Evolutionary conservation across 1,140 invertebrate species (phyloP), one percentile per base, ranked within the genome.

Genomic region (Lepidurus couesii): DNA sequence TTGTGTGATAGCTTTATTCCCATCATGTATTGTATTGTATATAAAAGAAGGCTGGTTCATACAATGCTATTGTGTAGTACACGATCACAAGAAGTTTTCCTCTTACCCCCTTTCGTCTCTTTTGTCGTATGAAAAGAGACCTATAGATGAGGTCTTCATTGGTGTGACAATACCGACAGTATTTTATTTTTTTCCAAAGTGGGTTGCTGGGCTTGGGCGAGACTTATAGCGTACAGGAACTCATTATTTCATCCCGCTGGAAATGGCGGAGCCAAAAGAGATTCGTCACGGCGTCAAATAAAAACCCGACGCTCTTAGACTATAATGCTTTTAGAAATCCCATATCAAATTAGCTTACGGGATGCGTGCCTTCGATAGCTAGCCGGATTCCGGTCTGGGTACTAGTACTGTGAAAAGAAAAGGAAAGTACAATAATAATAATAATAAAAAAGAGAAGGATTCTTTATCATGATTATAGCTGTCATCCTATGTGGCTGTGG

Each of bases 1-100:
- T 65, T 65, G 53, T 65, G 53, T 65, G 53, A 65, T 65, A 65
- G 53, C 13, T 65, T 65, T 65, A 65, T 65, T 65, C 53, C 53
- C 53, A 65, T 65, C 53, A 65, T 21, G 53, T 65, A 13, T 65
- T 65, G 53, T 21, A 65, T 65, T 65, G 53, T 65, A 65, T 34
- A 34, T 34, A 65, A 65, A 65, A 21, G 53, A 65, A 65, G n/a
- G 53, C n/a, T 9, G 53, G 21, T 65, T 65, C 21, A 65, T 65
- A 65, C 53, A 65, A 65, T 13, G 21, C 53, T 16, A 16, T 65
- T 65, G 53, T 65, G 13, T 13, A 11, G 53, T 65, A 65, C 53
- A 21, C 34, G 2, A 65, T 21, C 53, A 65, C 53, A 65, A 65
- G 16, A 47, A 65, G 53, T 16, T 65, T 65, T 65, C 53, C 53